Evolutionary conservation across 2,888 invertebrate species (phyloP).

Genomic region (Periphyllus acericola): DNA sequence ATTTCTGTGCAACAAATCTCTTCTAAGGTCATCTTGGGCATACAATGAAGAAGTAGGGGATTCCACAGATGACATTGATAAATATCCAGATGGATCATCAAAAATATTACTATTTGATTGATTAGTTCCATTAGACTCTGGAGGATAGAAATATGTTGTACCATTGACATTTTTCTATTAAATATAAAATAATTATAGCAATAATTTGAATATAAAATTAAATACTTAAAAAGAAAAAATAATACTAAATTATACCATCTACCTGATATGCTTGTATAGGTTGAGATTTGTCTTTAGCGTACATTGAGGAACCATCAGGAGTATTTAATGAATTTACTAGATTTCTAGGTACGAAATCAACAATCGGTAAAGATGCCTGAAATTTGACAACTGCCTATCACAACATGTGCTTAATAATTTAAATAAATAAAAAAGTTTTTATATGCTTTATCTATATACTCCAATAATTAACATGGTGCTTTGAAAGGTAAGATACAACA

Average conservation of each 20-base stretch:
- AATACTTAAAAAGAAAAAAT: background rate
- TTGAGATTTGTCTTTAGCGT: conserved; percentile 57
- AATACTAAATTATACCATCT: background rate
- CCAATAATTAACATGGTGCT: conserved; percentile 14
- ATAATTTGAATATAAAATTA: background rate
- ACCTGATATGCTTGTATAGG: conserved; percentile 61
- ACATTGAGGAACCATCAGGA: conserved; percentile 54
- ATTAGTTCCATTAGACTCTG: conserved; percentile 67
- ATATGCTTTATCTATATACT: background rate
- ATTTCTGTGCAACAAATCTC: conserved; percentile 62
- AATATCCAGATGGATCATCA: conserved; percentile 59
- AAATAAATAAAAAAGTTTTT: background rate
- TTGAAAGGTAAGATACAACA: background rate
- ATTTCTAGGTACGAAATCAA: conserved; percentile 60
- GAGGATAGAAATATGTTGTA: conserved; percentile 92
- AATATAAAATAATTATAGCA: conserved; percentile 18
- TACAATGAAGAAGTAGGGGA: conserved; percentile 62
- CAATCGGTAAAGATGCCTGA: conserved; percentile 50
- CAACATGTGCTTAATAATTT: conserved; percentile 17
- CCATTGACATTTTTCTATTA: conserved; percentile 90
- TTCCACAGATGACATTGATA: conserved; percentile 57
- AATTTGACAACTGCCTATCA: conserved; percentile 51
- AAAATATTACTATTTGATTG: conserved; percentile 64
- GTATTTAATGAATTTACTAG: conserved; percentile 50
- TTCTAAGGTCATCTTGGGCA: conserved; percentile 62